Conservation (phyloP, 2,888 invertebrate species). For the Netelia melanura region DNA sequence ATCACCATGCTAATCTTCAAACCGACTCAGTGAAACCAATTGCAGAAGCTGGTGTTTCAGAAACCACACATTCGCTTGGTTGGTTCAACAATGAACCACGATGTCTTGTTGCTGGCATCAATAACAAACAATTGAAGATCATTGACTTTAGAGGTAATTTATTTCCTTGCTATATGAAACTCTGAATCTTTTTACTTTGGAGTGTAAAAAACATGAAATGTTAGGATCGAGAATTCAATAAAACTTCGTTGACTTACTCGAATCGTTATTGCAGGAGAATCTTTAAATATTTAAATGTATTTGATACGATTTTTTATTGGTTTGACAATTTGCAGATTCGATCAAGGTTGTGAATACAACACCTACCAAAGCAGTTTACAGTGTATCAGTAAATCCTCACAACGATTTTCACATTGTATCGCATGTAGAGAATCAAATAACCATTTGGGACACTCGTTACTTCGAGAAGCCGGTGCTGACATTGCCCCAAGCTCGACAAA, state of each 20-base stretch:
- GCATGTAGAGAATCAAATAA: constrained; percentile 92
- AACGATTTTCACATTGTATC: constrained; percentile 93
- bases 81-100: constrained; percentile 93
- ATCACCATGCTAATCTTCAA: constrained; percentile 83
- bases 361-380: constrained; percentile 93
- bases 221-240: no score
- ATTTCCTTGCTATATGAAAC: not conserved
- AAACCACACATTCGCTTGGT: constrained; percentile 93
- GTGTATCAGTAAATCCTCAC: constrained; percentile 92
- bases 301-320: constrained; percentile 12
- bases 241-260: no score
- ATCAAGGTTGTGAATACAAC: constrained; percentile 89
- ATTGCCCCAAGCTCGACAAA: constrained; percentile 89
- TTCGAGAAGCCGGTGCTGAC: constrained; percentile 94
- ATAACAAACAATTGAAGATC: constrained; percentile 94
- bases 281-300: no score
- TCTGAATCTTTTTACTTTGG: constrained; percentile 30
- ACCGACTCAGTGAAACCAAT: constrained; percentile 87
- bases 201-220: not conserved
- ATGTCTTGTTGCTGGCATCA: constrained; percentile 95
- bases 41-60: constrained; percentile 93
- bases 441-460: constrained; percentile 95
- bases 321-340: constrained; percentile 87
- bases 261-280: no score
- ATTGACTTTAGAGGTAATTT: constrained; percentile 94